Conservation (phyloP, 2,113 vertebrate genomes). For the Nothobranchius kuhntae region DNA sequence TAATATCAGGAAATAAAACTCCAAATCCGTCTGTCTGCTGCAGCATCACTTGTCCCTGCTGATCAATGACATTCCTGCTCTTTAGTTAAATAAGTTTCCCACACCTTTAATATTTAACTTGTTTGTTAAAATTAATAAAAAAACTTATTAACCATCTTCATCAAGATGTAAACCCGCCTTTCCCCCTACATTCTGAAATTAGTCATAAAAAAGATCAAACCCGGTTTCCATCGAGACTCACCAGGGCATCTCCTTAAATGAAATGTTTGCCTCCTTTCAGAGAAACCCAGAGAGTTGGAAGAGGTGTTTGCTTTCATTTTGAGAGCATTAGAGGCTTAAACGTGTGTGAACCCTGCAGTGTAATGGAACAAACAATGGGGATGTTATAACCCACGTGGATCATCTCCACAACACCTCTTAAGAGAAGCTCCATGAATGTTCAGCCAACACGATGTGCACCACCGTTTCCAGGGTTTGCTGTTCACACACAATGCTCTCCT, state of each 20-base stretch:
- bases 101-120: neutral
- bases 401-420: constrained; percentile 1
- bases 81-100: no score
- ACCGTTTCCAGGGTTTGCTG: constrained; percentile 25
- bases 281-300: constrained; percentile 47
- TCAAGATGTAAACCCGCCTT: no score
- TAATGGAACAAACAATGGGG: constrained; percentile 55
- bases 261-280: constrained; percentile 62
- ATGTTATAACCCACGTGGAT: constrained; percentile 17
- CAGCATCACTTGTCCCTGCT: no score
- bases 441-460: neutral
- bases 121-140: no score
- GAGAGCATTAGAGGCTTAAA: constrained; percentile 58
- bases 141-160: no score
- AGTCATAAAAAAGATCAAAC: neutral
- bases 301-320: constrained; percentile 69
- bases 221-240: constrained; percentile 1
- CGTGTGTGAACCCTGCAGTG: constrained; percentile 27
- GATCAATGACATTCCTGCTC: no score
- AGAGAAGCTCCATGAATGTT: constrained; percentile 8
- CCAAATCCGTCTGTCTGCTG: no score
- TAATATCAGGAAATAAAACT: no score
- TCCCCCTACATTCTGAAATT: no score
- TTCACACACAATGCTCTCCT: constrained; percentile 37
- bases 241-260: constrained; percentile 28